Conservation (phyloP, 2,113 vertebrate genomes). For the Limnothrissa miodon region DNA sequence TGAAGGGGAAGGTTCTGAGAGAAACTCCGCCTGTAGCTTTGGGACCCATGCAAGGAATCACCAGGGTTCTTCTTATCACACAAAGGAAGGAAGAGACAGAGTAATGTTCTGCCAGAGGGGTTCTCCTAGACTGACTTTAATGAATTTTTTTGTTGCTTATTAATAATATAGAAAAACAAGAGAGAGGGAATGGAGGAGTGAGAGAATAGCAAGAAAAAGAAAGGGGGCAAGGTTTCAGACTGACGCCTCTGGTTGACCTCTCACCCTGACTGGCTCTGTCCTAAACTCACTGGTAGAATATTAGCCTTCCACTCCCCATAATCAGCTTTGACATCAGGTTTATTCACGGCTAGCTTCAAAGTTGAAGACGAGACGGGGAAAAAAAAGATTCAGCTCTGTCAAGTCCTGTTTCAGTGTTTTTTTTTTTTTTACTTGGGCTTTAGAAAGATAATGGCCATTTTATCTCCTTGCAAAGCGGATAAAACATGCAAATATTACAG, state of each 20-base stretch:
- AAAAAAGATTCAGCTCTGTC: conserved; percentile 16
- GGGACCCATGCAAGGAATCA: conserved; percentile 73
- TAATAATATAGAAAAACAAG: conserved; percentile 59
- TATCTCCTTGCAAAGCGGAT: conserved; percentile 6
- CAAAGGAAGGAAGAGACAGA: conserved; percentile 68
- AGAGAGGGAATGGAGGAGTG: conserved; percentile 18
- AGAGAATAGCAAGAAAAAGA: conserved; percentile 40
- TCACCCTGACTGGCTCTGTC: conserved; percentile 52
- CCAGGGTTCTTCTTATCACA: conserved; percentile 70
- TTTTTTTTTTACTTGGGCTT: neutral
- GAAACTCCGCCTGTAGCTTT: conserved; percentile 74
- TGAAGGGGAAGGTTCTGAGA: conserved; percentile 69
- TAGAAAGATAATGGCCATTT: conserved; percentile 5
- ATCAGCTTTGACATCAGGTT: conserved; percentile 32
- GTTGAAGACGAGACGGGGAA: conserved; percentile 20
- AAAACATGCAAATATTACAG: conserved; percentile 16
- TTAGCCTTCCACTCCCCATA: conserved; percentile 22
- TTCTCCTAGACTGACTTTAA: conserved; percentile 62
- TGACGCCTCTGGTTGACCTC: conserved; percentile 58
- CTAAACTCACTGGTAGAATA: conserved; percentile 46
- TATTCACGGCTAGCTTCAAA: conserved; percentile 11
- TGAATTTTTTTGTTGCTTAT: conserved; percentile 63
- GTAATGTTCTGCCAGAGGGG: conserved; percentile 65
- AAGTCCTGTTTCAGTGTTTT: conserved; percentile 3
- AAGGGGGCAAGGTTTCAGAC: conserved; percentile 52